Conservation (phyloP, 2,113 vertebrate genomes). For the Sphyrna mokarran region DNA sequence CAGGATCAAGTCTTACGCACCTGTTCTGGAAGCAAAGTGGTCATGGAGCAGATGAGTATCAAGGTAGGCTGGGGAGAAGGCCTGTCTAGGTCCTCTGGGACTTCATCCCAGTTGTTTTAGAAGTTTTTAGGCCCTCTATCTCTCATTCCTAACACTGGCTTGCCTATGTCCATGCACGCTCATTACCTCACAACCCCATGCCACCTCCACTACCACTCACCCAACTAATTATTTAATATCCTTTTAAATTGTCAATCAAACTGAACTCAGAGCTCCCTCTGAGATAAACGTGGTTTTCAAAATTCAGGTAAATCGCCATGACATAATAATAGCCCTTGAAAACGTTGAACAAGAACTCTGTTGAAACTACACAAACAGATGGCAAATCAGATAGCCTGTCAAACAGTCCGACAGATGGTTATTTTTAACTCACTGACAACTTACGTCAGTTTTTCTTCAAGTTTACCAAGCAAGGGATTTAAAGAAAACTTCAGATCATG, state of each 20-base stretch:
- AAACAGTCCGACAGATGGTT: neutral
- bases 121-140: too few relatives aligned
- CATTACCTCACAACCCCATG: neutral
- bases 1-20: neutral
- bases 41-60: neutral
- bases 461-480: neutral
- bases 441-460: neutral
- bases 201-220: neutral
- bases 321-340: neutral
- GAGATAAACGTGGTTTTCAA: neutral
- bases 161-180: neutral
- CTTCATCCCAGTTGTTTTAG: neutral
- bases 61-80: neutral
- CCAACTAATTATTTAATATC: neutral
- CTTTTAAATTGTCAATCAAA: neutral
- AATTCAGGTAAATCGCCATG: neutral
- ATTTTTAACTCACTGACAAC: neutral
- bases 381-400: neutral
- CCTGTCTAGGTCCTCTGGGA: neutral
- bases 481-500: too few relatives aligned
- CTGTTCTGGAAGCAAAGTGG: neutral
- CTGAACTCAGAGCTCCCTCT: neutral
- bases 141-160: too few relatives aligned
- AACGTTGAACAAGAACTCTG: neutral
- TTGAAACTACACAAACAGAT: neutral